phyloP scores from a whole-genome alignment of 1,140 invertebrate species.

The Arctopsyche grandis region DNA sequence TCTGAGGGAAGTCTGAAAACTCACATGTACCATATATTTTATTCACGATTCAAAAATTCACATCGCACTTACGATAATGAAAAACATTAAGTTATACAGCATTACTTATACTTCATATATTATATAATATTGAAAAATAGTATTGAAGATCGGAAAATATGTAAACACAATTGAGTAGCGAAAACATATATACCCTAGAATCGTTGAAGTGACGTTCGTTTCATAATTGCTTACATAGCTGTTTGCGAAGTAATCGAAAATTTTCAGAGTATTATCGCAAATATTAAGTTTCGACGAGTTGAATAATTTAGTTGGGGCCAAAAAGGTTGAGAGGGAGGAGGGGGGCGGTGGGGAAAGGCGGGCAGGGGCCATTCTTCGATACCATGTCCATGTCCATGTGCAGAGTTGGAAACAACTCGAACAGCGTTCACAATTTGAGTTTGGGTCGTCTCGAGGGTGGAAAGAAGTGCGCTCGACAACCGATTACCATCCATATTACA shows the following conservation, averaged over 20 bases:
- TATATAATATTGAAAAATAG: too few species aligned
- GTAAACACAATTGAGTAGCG: too few species aligned
- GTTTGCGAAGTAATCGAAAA: neutral
- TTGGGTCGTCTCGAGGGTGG: neutral
- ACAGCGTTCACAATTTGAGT: conserved; percentile 2
- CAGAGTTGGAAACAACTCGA: neutral
- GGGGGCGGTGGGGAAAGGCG: neutral
- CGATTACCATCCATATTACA: conserved; percentile 10
- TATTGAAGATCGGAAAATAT: too few species aligned
- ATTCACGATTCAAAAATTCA: neutral
- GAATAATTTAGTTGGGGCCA: neutral
- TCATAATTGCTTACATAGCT: neutral
- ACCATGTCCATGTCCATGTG: neutral
- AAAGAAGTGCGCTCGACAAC: neutral
- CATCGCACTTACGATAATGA: neutral
- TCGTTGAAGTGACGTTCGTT: neutral
- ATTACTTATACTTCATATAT: too few species aligned
- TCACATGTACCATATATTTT: neutral
- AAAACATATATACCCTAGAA: too few species aligned
- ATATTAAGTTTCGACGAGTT: neutral
- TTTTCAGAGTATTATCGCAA: neutral
- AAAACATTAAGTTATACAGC: too few species aligned
- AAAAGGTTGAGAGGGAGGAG: neutral
- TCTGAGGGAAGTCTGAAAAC: conserved; percentile 9
- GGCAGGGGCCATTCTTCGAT: neutral